Evolutionary conservation across 2,888 invertebrate genomes (phyloP).

Genomic region (Ornithoptera alexandrae): DNA sequence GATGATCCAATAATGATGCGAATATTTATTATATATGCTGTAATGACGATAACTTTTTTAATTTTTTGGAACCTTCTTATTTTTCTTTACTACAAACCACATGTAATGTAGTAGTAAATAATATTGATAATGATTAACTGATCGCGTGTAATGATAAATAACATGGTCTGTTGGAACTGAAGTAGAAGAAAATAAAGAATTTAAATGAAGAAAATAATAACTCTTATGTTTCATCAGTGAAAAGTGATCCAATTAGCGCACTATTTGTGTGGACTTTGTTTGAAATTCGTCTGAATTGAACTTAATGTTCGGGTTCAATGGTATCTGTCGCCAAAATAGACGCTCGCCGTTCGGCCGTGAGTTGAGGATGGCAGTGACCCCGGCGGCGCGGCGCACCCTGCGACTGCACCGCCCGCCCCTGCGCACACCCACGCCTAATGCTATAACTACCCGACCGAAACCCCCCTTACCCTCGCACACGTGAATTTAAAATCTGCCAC

Average conservation of each 20-base stretch:
- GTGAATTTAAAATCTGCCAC: slow-evolving; percentile 28
- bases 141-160: no score
- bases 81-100: no score
- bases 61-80: no score
- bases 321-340: slow-evolving; percentile 68
- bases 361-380: slow-evolving; percentile 81
- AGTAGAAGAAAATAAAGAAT: no score
- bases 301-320: slow-evolving; percentile 49
- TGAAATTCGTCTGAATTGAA: slow-evolving; percentile 24
- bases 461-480: slow-evolving; percentile 38
- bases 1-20: no score
- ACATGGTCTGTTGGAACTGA: no score
- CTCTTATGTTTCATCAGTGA: neutral
- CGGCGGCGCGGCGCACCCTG: slow-evolving; percentile 65
- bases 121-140: no score
- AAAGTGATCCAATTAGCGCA: neutral
- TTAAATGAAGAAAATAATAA: no score
- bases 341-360: slow-evolving; percentile 63
- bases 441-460: slow-evolving; percentile 30
- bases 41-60: no score
- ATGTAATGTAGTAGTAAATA: no score
- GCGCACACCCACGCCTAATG: slow-evolving; percentile 12
- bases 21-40: no score
- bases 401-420: slow-evolving; percentile 60
- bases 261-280: neutral